Conservation (phyloP, 2,797 vertebrate genomes). For the Antennarius maculatus region DNA sequence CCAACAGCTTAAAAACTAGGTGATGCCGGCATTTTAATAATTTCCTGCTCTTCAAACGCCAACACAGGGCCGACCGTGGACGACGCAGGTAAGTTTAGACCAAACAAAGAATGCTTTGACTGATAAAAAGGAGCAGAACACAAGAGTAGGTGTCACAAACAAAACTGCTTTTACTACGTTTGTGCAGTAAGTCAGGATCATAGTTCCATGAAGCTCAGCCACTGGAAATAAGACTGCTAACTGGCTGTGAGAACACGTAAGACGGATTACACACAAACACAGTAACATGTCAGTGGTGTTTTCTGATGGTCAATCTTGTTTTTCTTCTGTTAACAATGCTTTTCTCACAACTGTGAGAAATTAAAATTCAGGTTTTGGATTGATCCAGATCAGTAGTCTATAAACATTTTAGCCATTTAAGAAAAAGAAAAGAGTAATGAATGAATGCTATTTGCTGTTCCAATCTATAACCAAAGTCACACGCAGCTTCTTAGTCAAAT, state of each 20-base stretch:
- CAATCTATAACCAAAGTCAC: neutral
- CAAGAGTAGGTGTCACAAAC: slow-evolving; percentile 12
- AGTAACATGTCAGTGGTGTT: slow-evolving; percentile 1
- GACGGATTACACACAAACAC: neutral
- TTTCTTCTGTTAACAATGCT: neutral
- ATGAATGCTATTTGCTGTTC: neutral
- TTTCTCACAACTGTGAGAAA: neutral
- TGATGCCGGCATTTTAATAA: slow-evolving; percentile 44
- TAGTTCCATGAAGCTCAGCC: neutral
- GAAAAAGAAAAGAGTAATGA: neutral
- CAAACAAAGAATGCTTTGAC: neutral
- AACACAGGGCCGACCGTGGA: neutral
- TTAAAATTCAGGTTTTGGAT: neutral
- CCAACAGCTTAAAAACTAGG: slow-evolving; percentile 34
- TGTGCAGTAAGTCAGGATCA: slow-evolving; percentile 1
- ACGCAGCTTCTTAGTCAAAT: neutral
- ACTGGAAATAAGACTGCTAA: slow-evolving; percentile 16
- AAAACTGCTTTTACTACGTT: slow-evolving; percentile 18
- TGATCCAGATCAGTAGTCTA: too few relatives aligned
- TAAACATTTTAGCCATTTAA: too few relatives aligned
- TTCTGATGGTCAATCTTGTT: neutral
- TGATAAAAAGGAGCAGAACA: slow-evolving; percentile 7
- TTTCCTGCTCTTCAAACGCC: slow-evolving; percentile 24
- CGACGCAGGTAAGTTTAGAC: slow-evolving; percentile 4
- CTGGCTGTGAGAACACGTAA: slow-evolving; percentile 15